Base-by-base conservation (phyloP, 2,888 invertebrate species). In the Euproctis similis region DNA sequence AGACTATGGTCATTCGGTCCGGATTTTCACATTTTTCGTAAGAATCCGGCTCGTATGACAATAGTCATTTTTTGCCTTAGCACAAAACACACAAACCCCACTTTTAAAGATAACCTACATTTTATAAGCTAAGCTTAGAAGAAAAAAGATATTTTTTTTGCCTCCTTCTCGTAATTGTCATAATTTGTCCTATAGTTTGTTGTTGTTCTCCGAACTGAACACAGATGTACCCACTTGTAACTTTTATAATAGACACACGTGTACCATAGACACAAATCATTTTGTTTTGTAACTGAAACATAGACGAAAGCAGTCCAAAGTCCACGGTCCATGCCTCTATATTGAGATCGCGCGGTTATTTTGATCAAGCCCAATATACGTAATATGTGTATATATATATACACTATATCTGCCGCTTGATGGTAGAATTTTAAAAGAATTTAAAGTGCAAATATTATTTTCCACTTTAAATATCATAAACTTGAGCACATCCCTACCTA, bases 311-410 rank as follows among this genome's bases (percentile, higher is more conserved):
- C 20, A 25, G 46, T 35, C 7, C 46, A 28, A 49, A 48, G 47
- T 48, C 47, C 47, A 14, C 28, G 23, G 28, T 23, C 26, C 40
- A 42, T 39, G 35, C 25, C 35, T 29, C 50, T 49, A 49, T 46
- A 48, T 35, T 26, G 38, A 42, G 47, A 30, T 20, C 31, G 18
- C 31, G 14, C 20, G 24, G 39, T 38, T 48, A 48, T 48, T 48
- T 48, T 40, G 4, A 48, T 39, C 36, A 12, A 11, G 10, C n/a
- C 19, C 12, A 27, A 20, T 14, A 2, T 12, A 23, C n/a, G n/a
- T n/a, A n/a, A n/a, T n/a, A n/a, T n/a, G n/a, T n/a, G n/a, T n/a
- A n/a, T n/a, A n/a, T n/a, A n/a, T n/a, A n/a, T n/a, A n/a, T n/a
- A n/a, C n/a, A n/a, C n/a, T n/a, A n/a, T n/a, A n/a, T n/a, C n/a